phyloP scores from a whole-genome alignment of 2,113 vertebrate genomes.

The Corapipo altera region DNA sequence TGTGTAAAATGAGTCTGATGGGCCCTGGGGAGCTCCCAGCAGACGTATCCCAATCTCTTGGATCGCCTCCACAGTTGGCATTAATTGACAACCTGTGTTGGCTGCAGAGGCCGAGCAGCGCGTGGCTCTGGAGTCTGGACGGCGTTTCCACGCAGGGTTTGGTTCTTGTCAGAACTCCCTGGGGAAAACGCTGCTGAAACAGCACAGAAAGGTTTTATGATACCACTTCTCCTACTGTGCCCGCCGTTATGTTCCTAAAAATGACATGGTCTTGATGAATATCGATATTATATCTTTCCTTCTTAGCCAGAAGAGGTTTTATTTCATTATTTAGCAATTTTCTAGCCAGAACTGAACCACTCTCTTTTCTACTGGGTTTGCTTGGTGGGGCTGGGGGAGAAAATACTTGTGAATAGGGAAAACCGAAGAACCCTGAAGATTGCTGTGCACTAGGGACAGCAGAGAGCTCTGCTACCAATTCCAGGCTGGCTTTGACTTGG shows the following conservation, averaged over 20 bases:
- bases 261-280: fast-evolving
- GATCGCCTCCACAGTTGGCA: neutral
- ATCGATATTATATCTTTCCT: neutral
- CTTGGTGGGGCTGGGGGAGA: neutral
- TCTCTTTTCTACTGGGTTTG: fast-evolving
- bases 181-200: neutral
- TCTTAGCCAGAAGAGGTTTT: neutral
- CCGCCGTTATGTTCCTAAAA: neutral
- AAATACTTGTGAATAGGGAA: neutral
- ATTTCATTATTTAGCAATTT: neutral
- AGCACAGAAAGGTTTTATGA: neutral
- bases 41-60: neutral
- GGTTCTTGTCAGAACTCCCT: neutral
- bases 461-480: neutral
- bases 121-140: fast-evolving
- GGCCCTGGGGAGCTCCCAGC: neutral
- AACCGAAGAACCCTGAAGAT: neutral
- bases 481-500: neutral
- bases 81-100: neutral
- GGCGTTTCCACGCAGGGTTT: fast-evolving
- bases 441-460: neutral
- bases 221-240: fast-evolving
- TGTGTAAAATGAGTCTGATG: neutral
- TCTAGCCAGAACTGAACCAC: neutral
- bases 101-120: neutral